Conservation (phyloP, 2,113 vertebrate genomes). For the Podocnemis expansa region DNA sequence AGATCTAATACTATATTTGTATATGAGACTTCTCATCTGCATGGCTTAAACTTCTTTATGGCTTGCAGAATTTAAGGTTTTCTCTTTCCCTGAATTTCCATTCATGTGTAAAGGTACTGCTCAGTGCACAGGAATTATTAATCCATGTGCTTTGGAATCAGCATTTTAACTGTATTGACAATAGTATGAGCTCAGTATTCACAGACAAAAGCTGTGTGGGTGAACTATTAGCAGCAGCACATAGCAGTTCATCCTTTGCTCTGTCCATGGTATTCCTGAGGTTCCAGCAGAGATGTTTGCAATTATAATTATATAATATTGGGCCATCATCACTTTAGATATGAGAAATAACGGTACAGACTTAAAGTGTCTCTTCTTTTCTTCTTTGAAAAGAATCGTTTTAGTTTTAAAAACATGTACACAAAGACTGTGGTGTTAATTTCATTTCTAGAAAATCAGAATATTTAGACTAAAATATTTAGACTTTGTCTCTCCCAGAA, state of each 20-base stretch:
- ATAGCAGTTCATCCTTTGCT: conserved; percentile 41
- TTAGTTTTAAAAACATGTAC: neutral
- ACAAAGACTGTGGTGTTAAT: neutral
- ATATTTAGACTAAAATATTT: neutral
- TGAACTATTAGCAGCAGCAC: neutral
- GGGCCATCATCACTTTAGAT: neutral
- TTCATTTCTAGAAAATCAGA: conserved; percentile 13
- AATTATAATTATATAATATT: neutral
- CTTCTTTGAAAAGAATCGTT: neutral
- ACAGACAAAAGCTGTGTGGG: conserved; percentile 10
- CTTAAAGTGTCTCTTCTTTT: neutral
- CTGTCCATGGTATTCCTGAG: neutral
- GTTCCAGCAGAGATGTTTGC: neutral
- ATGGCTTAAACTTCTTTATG: conserved; percentile 29
- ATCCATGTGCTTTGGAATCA: conserved; percentile 22
- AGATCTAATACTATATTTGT: neutral
- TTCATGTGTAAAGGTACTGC: conserved; percentile 79
- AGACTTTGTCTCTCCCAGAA: neutral
- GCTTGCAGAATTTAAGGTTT: conserved; percentile 68
- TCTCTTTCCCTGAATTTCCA: conserved; percentile 81
- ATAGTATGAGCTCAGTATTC: neutral
- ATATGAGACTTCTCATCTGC: neutral
- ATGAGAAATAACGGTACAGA: neutral
- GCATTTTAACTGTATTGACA: conserved; percentile 48
- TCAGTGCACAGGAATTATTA: conserved; percentile 72